phyloP scores from a whole-genome alignment of 2,888 invertebrate genomes.

The Hirtodrosophila histrioides region DNA sequence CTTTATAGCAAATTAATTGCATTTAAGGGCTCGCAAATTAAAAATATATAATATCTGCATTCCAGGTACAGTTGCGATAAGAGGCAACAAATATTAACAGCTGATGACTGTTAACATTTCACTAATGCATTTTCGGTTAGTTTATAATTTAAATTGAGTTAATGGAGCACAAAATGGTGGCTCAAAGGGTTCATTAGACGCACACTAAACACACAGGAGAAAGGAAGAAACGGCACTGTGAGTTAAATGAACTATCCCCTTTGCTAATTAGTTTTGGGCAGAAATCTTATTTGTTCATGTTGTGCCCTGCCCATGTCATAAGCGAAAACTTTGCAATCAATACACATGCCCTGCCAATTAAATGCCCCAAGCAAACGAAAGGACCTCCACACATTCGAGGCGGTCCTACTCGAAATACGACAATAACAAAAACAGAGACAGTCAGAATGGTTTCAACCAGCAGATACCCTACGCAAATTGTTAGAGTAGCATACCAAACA shows the following conservation, averaged over 20 bases:
- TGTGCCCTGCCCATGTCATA: conserved; percentile 48
- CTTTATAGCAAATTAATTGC: conserved; percentile 49
- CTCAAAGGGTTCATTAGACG: conserved; percentile 34
- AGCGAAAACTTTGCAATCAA: conserved; percentile 58
- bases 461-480: conserved; percentile 7
- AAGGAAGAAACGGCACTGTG: neutral
- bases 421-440: conserved; percentile 5
- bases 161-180: conserved; percentile 36
- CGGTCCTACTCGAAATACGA: conserved; percentile 5
- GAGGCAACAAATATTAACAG: conserved; percentile 3
- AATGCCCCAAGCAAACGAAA: conserved; percentile 41
- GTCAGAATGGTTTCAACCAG: neutral
- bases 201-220: conserved; percentile 8
- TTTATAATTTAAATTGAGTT: conserved; percentile 51
- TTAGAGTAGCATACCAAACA: too few species aligned
- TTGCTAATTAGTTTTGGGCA: conserved; percentile 71
- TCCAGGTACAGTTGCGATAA: neutral
- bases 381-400: conserved; percentile 13
- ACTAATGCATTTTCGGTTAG: conserved; percentile 4
- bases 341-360: conserved; percentile 57
- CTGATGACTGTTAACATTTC: conserved; percentile 7
- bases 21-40: conserved; percentile 28
- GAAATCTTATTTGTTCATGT: conserved; percentile 70
- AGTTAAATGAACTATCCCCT: conserved; percentile 44
- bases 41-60: neutral